Percentiles rank a stretch among this genome's conserved stretches.
These are phyloP conservation scores for Fragum sueziense DNA, from an alignment of 2,888 invertebrate species.

Conservation along the genomic window DNA sequence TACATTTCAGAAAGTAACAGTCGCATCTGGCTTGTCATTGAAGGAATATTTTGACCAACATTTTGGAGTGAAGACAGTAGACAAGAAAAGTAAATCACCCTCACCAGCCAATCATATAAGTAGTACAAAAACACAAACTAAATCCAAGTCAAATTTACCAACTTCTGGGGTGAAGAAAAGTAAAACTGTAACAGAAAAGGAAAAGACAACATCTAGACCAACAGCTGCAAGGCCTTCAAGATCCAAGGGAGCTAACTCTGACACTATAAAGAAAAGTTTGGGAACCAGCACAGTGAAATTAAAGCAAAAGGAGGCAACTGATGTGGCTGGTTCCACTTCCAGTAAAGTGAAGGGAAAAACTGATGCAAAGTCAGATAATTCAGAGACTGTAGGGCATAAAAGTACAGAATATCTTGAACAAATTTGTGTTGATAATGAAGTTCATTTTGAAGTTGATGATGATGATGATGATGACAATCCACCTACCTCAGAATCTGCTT, in stretches of 20 bases:
- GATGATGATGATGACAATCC: background rate
- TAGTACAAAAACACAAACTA: background rate
- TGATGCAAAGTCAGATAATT: background rate
- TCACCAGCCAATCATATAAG: conserved; percentile 12
- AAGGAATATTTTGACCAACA: conserved; percentile 61
- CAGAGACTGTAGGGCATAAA: background rate
- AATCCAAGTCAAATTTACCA: background rate
- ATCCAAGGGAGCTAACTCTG: background rate
- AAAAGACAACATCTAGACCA: background rate
- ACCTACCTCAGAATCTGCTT: background rate
- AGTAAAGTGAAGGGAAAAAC: background rate
- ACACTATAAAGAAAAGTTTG: background rate
- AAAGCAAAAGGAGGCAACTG: background rate
- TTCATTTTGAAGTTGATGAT: background rate
- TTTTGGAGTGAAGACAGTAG: conserved; percentile 37
- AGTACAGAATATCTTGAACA: background rate
- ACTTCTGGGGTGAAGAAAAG: background rate
- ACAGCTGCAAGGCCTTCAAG: too few relatives aligned
- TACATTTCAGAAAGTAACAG: conserved; percentile 47
- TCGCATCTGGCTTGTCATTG: conserved; percentile 44
- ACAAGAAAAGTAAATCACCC: background rate
- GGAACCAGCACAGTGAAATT: background rate
- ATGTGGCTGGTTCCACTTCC: background rate
- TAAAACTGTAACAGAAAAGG: too few relatives aligned
- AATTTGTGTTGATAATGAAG: too few relatives aligned